These are phyloP conservation scores for Indicator indicator DNA, from an alignment of 2,113 vertebrate genomes.

Conservation along the genomic window DNA sequence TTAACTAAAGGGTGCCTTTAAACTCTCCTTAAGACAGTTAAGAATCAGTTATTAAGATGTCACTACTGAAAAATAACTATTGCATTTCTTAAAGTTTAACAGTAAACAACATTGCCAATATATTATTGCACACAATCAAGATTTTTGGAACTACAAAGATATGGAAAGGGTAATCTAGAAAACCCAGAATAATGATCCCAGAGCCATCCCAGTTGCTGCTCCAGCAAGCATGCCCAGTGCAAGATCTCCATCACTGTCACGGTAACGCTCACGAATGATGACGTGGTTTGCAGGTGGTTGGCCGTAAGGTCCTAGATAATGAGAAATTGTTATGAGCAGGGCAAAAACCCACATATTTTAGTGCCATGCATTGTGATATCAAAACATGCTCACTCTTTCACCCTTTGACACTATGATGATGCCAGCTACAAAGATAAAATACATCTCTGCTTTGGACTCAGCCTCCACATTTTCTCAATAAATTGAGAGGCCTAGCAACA, in stretches of 20 bases:
- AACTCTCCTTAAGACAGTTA: conserved; percentile 39
- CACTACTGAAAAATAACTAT: conserved; percentile 68
- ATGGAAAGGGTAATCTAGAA: conserved; percentile 78
- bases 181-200: conserved; percentile 93
- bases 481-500: neutral
- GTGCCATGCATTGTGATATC: neutral
- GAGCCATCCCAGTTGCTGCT: conserved; percentile 91
- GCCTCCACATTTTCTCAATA: neutral
- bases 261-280: conserved; percentile 87
- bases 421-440: neutral
- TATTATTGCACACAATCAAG: conserved; percentile 71
- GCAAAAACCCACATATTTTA: neutral
- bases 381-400: neutral
- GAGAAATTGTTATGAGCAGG: neutral
- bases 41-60: conserved; percentile 51
- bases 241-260: conserved; percentile 84
- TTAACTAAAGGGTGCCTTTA: conserved; percentile 30
- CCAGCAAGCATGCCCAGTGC: conserved; percentile 92
- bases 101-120: conserved; percentile 71
- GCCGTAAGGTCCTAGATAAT: conserved; percentile 78
- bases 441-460: neutral
- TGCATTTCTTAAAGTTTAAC: conserved; percentile 62
- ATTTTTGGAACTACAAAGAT: conserved; percentile 60
- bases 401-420: neutral
- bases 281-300: conserved; percentile 84